Conservation (phyloP, 2,797 vertebrate species). For the Micrastur ruficollis region DNA sequence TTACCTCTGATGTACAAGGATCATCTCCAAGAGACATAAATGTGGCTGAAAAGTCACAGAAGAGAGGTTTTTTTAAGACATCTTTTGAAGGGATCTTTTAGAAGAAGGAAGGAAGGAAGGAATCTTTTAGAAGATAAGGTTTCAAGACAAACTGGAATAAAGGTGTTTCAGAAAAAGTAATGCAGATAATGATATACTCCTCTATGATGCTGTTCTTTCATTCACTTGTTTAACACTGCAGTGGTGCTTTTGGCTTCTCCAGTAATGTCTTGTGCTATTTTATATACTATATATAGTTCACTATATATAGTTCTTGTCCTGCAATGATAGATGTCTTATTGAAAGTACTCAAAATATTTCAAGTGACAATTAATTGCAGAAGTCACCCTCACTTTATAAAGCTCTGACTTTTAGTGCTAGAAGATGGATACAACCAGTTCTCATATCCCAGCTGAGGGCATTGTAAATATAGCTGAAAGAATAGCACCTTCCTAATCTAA, state of each 20-base stretch:
- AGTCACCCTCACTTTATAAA: background rate
- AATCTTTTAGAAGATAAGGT: background rate
- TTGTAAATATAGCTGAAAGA: background rate
- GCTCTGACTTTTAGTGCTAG: background rate
- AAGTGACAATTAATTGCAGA: background rate
- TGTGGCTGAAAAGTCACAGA: background rate
- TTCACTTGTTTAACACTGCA: background rate
- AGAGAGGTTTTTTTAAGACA: background rate
- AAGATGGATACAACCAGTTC: background rate
- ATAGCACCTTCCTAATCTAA: background rate
- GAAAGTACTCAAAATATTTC: slow-evolving; percentile 3
- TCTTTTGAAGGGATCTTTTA: background rate
- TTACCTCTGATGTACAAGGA: background rate
- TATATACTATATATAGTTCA: background rate
- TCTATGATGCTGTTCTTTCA: background rate
- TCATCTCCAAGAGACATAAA: background rate
- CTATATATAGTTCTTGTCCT: background rate
- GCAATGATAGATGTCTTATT: background rate
- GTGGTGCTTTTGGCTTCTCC: background rate
- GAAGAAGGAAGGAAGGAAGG: background rate
- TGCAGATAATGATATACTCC: background rate
- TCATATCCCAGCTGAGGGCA: background rate
- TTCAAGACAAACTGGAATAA: background rate
- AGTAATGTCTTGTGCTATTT: background rate
- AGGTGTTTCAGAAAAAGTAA: background rate